Percentiles rank a stretch among this genome's conserved stretches.
phyloP scores from a whole-genome alignment of 2,888 invertebrate species.

The Ferdinandea cuprea region DNA sequence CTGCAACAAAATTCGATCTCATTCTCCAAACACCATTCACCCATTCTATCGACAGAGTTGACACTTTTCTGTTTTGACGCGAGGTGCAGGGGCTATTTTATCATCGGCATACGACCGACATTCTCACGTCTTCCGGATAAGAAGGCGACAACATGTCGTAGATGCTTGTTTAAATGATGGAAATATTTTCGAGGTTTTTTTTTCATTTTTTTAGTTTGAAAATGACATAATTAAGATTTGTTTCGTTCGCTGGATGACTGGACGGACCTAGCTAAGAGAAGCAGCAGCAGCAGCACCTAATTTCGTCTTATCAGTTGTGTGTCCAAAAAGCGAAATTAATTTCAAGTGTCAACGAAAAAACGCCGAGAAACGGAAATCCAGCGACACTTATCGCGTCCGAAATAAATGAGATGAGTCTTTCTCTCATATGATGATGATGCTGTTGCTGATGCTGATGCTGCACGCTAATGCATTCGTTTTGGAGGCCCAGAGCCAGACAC shows the following conservation, averaged over 20 bases:
- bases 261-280: slow-evolving; percentile 4
- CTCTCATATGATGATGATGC: background rate
- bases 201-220: background rate
- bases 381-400: slow-evolving; percentile 65
- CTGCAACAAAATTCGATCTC: slow-evolving; percentile 62
- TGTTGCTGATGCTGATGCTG: slow-evolving; percentile 8
- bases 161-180: slow-evolving; percentile 32
- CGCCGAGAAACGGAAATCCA: slow-evolving; percentile 52
- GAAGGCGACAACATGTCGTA: slow-evolving; percentile 69
- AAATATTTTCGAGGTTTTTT: slow-evolving; percentile 11
- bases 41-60: slow-evolving; percentile 1
- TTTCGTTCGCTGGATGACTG: slow-evolving; percentile 43
- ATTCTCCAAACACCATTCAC: slow-evolving; percentile 40
- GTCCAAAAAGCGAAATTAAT: slow-evolving; percentile 67
- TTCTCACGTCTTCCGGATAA: slow-evolving; percentile 72
- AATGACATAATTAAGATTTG: slow-evolving; percentile 73
- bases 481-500: slow-evolving; percentile 61
- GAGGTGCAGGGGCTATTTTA: slow-evolving; percentile 30
- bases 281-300: too few species aligned
- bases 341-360: slow-evolving; percentile 57
- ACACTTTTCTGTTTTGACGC: slow-evolving; percentile 23
- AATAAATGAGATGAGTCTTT: slow-evolving; percentile 59
- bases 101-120: slow-evolving; percentile 58
- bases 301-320: slow-evolving; percentile 61
- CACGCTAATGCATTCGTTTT: slow-evolving; percentile 68